phyloP scores from a whole-genome alignment of 1,140 invertebrate species.

The Aporrectodea caliginosa region DNA sequence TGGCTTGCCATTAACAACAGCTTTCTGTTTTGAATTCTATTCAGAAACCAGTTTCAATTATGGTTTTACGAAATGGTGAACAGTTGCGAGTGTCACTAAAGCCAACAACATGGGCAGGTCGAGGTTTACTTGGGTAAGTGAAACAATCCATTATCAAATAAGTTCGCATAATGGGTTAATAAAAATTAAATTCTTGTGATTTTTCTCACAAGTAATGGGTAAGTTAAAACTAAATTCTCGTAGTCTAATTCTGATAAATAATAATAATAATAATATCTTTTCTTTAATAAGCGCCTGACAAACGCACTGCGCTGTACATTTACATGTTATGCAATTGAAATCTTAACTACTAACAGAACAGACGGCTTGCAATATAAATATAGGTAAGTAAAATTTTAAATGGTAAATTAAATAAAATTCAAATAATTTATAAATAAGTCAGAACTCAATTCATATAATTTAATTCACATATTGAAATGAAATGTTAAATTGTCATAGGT shows the following conservation, averaged over 20 bases:
- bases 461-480: too few relatives aligned
- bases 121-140: constrained; percentile 44
- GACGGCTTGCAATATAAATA: too few relatives aligned
- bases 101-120: constrained; percentile 45
- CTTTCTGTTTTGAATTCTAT: constrained; percentile 19
- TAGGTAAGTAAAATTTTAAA: too few relatives aligned
- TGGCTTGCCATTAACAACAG: background rate
- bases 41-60: constrained; percentile 40
- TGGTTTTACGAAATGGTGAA: constrained; percentile 39
- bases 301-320: too few relatives aligned
- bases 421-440: too few relatives aligned
- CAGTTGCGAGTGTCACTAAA: constrained; percentile 37
- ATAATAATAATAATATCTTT: background rate
- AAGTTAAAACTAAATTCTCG: background rate
- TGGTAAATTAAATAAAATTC: background rate
- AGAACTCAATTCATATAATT: too few relatives aligned
- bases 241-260: background rate
- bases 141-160: background rate
- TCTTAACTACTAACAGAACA: too few relatives aligned
- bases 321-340: too few relatives aligned
- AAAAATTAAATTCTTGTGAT: background rate
- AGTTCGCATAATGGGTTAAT: background rate
- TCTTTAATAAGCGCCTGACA: too few relatives aligned
- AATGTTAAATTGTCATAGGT: too few relatives aligned
- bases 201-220: background rate